phyloP scores from a whole-genome alignment of 2,888 invertebrate genomes.

The Lacanobia wlatinum region DNA sequence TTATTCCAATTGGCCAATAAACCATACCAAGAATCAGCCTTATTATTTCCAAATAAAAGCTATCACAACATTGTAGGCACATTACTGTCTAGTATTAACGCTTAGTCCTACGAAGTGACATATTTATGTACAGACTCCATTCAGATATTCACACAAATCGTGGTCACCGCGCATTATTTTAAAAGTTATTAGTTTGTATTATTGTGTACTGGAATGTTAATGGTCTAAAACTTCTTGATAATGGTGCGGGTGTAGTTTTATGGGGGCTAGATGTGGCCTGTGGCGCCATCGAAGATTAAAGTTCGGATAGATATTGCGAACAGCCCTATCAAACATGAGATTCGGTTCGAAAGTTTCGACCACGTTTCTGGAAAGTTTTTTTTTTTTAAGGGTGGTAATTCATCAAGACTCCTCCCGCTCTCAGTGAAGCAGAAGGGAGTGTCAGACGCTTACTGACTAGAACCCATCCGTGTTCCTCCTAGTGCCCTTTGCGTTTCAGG shows the following conservation, averaged over 20 bases:
- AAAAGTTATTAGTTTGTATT: slow-evolving; percentile 51
- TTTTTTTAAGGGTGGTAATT: no score
- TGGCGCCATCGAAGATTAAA: neutral
- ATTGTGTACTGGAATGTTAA: slow-evolving; percentile 24
- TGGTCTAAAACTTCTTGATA: slow-evolving; percentile 12
- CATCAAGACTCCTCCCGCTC: no score
- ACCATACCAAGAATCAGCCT: slow-evolving; percentile 26
- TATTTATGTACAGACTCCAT: slow-evolving; percentile 50
- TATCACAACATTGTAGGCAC: slow-evolving; percentile 42
- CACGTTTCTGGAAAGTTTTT: neutral
- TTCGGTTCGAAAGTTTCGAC: neutral
- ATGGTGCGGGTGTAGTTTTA: neutral
- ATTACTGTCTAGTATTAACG: slow-evolving; percentile 48
- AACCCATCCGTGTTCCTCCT: no score
- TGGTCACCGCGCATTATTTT: slow-evolving; percentile 40
- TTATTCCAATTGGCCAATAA: slow-evolving; percentile 44
- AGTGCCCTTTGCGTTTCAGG: no score
- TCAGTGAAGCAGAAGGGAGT: no score
- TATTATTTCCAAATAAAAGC: slow-evolving; percentile 46
- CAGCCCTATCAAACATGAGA: neutral
- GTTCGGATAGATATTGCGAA: neutral
- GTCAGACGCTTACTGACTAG: no score
- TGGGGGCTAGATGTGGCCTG: neutral
- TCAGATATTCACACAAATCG: slow-evolving; percentile 58
- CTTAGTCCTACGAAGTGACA: slow-evolving; percentile 18